phyloP scores from a whole-genome alignment of 92 coral and sea anemone genomes.

The Epizoanthus ramosus region DNA sequence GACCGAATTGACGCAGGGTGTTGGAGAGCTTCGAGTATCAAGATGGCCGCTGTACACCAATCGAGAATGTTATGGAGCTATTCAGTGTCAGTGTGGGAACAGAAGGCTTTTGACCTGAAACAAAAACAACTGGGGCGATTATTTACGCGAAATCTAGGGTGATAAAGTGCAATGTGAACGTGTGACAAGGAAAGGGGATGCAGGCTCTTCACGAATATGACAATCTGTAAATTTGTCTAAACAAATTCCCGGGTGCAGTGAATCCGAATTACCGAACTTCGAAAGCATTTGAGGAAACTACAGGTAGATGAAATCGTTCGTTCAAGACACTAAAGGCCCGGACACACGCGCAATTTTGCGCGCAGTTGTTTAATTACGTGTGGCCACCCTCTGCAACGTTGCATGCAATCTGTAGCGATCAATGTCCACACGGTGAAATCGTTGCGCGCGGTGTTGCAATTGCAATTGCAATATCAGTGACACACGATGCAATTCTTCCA shows the following conservation, averaged over 20 bases:
- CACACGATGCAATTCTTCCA: no score
- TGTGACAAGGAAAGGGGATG: constrained; percentile 13
- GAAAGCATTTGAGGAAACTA: constrained; percentile 2
- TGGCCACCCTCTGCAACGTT: no score
- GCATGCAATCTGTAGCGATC: no score
- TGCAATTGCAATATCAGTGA: no score
- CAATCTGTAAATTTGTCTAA: constrained; percentile 8
- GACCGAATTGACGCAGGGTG: neutral
- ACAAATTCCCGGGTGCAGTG: neutral
- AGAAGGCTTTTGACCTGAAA: no score
- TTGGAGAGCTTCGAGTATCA: constrained; percentile 17
- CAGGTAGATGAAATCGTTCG: constrained; percentile 8
- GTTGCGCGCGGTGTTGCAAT: no score
- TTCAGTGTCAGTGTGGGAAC: neutral
- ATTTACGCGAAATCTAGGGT: neutral
- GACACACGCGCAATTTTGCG: no score
- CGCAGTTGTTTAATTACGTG: no score
- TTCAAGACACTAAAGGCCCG: neutral
- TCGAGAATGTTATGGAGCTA: constrained; percentile 15
- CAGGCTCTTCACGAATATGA: neutral
- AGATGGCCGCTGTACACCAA: constrained; percentile 19
- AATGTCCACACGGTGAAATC: no score
- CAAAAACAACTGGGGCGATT: constrained; percentile 12
- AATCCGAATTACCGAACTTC: neutral
- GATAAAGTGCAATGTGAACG: constrained; percentile 18